Evolutionary conservation across 2,797 vertebrate species (phyloP), one percentile per base, ranked within the genome.

Genomic region (Adrianichthys oophorus): DNA sequence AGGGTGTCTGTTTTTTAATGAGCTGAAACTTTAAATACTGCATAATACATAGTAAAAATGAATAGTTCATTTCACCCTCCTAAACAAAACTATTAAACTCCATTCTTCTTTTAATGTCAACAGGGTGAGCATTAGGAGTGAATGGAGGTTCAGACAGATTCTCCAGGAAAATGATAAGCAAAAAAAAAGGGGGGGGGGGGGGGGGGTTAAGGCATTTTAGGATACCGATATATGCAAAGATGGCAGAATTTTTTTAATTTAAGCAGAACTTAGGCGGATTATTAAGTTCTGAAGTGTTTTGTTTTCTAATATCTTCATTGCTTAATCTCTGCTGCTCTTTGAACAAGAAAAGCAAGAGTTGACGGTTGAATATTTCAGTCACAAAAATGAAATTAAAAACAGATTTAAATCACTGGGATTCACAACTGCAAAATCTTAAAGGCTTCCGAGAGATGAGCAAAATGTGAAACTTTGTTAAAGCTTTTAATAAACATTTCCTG

Each of bases 21-120:
- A 98, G 95, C 95, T 96, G 94, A 97, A 98, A 97, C 98, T 98
- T 99, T 99, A 99, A 99, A 96, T 99, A 98, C 95, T 98, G 96
- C 94, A 97, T 98, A 98, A 99, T 98, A 97, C 96, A 97, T 92
- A 94, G 94, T 90, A 95, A 95, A 95, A 98, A 98, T 94, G 95
- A 92, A 96, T 95, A 97, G 93, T 96, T 95, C 94, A 97, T 98
- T 98, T 96, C 95, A 94, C 93, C 92, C 94, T 92, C 90, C 88
- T 83, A 90, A 93, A 94, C 60, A 93, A 96, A 95, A 92, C 94
- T 94, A 95, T 98, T 98, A 97, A 93, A 94, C 94, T 89, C 91
- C 92, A 94, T 98, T 96, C 92, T 89, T 95, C 92, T 94, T 94
- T 94, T 95, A 95, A 97, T 96, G 96, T 96, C 94, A 92, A 93